These are phyloP conservation scores for Sphaerophoria taeniata DNA, from an alignment of 2,888 invertebrate species.

Conservation along the genomic window DNA sequence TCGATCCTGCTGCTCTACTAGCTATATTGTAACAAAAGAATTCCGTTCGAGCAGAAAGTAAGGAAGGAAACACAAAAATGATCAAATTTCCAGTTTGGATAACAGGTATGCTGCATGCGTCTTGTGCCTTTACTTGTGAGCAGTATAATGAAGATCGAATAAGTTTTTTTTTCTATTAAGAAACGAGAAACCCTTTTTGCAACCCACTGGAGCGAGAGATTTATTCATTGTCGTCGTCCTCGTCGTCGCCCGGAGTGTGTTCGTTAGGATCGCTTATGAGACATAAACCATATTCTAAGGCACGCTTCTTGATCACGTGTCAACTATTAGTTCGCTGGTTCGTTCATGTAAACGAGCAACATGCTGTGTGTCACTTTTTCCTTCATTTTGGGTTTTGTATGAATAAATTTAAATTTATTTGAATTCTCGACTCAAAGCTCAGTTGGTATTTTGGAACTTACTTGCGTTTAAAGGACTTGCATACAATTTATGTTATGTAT, in stretches of 20 bases:
- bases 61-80: conserved; percentile 17
- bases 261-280: conserved; percentile 33
- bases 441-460: conserved; percentile 30
- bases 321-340: conserved; percentile 56
- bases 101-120: conserved; percentile 42
- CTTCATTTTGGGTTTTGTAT: background rate
- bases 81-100: conserved; percentile 68
- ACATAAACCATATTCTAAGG: conserved; percentile 40
- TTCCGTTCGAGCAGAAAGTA: background rate
- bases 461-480: conserved; percentile 15
- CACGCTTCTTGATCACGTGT: conserved; percentile 69
- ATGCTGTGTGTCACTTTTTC: conserved; percentile 55
- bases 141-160: conserved; percentile 57
- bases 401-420: conserved; percentile 9
- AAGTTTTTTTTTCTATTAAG: background rate
- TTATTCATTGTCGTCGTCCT: conserved; percentile 41
- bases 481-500: background rate
- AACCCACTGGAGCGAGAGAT: conserved; percentile 70
- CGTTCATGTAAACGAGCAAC: conserved; percentile 62
- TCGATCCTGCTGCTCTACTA: conserved; percentile 51
- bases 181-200: conserved; percentile 54
- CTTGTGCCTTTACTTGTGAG: background rate
- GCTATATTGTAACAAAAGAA: conserved; percentile 3
- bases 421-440: background rate
- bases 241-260: conserved; percentile 1